Evolutionary conservation across 1,140 invertebrate species (phyloP), one percentile per base, ranked within the genome.

Genomic region (Lordiphosa clarofinis): DNA sequence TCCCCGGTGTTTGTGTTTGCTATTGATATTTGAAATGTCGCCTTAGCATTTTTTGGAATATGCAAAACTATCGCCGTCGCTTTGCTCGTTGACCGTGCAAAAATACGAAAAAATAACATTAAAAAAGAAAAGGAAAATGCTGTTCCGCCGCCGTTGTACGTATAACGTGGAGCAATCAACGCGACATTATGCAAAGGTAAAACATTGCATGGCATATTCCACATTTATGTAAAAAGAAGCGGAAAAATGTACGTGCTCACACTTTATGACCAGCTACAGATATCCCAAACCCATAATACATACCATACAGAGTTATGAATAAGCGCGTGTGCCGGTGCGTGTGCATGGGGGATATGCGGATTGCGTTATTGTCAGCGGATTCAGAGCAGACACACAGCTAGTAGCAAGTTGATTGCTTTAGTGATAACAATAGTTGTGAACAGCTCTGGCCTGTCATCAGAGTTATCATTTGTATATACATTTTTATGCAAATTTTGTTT

Each of bases 141-240:
- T 87, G 63, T 79, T 82, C 50, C 82, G 82, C 54, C 82, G 82
- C 70, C 73, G 82, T 63, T 84, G 78, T 76, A 65, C 73, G 53
- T 87, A 87, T 67, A 82, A 87, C 73, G 82, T 87, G 84, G 73
- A 87, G 64, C 73, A 87, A 76, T 87, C 82, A 73, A 84, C 78
- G 70, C 76, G 73, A 69, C 76, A 78, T 72, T 87, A 84, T 87
- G 76, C 73, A 82, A 87, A 87, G 82, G 82, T 87, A 87, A 76
- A 73, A 47, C 61, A 82, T 59, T 69, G 70, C 70, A 56, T 49
- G 63, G 63, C 54, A 66, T 33, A 35, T 40, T 40, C 59, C 15
- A 37, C 39, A 44, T 59, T 70, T 61, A 38, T 50, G 48, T 47
- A 76, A 63, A 56, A 66, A 56, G 50, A 49, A 36, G 35, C 21